Conservation (phyloP, 2,888 invertebrate genomes). For the Ectobius pallidus region DNA sequence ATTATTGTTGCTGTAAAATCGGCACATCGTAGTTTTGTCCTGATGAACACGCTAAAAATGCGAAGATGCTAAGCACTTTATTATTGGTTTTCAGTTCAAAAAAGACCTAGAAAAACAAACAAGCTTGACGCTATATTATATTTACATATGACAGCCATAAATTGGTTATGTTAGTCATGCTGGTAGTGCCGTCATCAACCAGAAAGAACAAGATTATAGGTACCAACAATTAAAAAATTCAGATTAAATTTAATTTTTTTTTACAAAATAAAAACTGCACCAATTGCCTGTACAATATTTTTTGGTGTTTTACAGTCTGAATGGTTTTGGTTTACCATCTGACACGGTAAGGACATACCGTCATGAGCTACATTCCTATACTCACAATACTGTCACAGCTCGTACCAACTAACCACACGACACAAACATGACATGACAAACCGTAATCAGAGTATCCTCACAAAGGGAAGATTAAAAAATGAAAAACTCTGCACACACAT, state of each 20-base stretch:
- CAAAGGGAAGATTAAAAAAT: no score
- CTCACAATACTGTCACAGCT: constrained; percentile 3
- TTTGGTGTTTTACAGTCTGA: constrained; percentile 28
- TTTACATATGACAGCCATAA: constrained; percentile 28
- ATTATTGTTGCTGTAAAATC: constrained; percentile 33
- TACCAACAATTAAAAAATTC: constrained; percentile 24
- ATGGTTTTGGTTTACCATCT: constrained; percentile 20
- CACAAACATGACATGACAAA: no score
- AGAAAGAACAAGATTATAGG: constrained; percentile 11
- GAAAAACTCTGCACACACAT: no score
- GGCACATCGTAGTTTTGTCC: constrained; percentile 26
- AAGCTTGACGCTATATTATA: constrained; percentile 23
- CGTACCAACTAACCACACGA: neutral
- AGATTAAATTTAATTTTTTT: constrained; percentile 2
- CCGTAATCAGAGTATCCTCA: neutral
- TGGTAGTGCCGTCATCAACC: constrained; percentile 16
- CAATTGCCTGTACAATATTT: constrained; percentile 26
- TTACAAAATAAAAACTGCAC: constrained; percentile 28
- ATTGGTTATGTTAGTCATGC: constrained; percentile 23
- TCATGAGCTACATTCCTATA: neutral
- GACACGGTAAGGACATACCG: constrained; percentile 8
- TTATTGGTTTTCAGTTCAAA: constrained; percentile 28
- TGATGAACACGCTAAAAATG: constrained; percentile 31
- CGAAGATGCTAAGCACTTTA: constrained; percentile 33
- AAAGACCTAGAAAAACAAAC: constrained; percentile 26